A percentile compares a stretch with the other conserved stretches of the same genome.
These are phyloP conservation scores for Pseudochirops corinnae DNA, from an alignment of 2,797 vertebrate species.

Conservation along the genomic window DNA sequence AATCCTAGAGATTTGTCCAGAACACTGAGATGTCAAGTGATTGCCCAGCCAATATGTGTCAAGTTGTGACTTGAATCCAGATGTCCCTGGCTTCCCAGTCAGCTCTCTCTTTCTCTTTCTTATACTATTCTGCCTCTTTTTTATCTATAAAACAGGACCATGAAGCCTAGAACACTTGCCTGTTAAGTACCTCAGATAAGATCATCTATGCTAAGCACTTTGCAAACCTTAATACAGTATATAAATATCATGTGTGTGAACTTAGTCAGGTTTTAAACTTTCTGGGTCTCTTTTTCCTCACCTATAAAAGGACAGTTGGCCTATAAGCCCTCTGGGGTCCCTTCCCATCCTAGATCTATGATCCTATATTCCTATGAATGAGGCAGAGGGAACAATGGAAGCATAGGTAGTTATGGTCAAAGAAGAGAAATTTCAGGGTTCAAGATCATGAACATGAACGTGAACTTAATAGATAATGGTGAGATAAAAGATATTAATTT, in stretches of 20 bases:
- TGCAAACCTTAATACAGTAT: too few relatives aligned
- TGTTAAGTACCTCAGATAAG: too few relatives aligned
- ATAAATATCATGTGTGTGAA: too few relatives aligned
- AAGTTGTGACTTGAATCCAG: not conserved
- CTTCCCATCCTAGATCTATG: not conserved
- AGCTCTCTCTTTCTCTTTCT: not conserved
- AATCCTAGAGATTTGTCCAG: not conserved
- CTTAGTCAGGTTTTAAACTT: too few relatives aligned
- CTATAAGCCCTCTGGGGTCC: too few relatives aligned
- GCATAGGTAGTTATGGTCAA: not conserved
- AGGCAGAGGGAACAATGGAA: not conserved
- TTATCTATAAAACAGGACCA: too few relatives aligned
- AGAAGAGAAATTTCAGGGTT: not conserved
- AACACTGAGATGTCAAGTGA: not conserved
- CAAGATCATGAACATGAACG: not conserved
- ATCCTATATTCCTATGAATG: not conserved
- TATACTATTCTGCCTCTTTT: not conserved
- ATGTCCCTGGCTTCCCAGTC: not conserved
- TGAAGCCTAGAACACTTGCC: too few relatives aligned
- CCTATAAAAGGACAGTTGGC: too few relatives aligned
- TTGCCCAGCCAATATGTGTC: not conserved
- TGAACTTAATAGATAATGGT: not conserved
- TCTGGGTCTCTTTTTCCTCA: too few relatives aligned
- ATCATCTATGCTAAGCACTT: too few relatives aligned
- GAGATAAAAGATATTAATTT: not conserved